Base-by-base conservation (phyloP, 2,888 invertebrate species). In the Caradrina kadenii region DNA sequence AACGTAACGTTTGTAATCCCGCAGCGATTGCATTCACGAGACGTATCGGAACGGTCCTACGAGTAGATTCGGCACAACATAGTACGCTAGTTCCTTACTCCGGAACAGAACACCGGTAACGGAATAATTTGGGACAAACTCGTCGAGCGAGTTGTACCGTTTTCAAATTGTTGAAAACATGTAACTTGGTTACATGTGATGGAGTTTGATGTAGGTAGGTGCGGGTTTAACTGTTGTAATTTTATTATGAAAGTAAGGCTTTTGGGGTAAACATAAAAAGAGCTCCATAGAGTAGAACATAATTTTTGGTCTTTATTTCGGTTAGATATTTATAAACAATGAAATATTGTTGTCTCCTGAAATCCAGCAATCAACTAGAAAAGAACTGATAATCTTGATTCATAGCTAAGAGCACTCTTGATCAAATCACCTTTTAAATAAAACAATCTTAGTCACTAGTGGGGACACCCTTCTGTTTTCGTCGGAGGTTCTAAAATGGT, bases 71-170 rank as follows among this genome's bases (percentile, higher is more conserved):
- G 7, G 26, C 11, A 35, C 39, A 52, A 50, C 3, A 48, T 26
- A 21, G 21, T 7, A 39, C 17, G 31, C 11, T 22, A 17, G 53
- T 49, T 21, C 49, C 56, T 21, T 26, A 21, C 48, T 31, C 50
- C 55, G 45, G 50, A 19, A 39, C 21, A 26, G 50, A 19, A 39
- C 21, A 26, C n/a, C 45, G 55, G 50, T 48, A 61, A 55, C 15
- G n/a, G 45, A 76, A 69, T 73, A 52, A 77, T 77, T 61, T 52
- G 48, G 11, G 11, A 61, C 58, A 53, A 48, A 71, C 45, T 71
- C 22, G 26, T 22, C 19, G 15, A 42, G 39, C 11, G 26, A 63
- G 21, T 48, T 63, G 50, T 31, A 21, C 50, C 26, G 49, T 53
- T 74, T 22, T 6, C 21, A 60, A 66, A 45, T 60, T 61, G 56